Evolutionary conservation across 2,113 vertebrate genomes (phyloP), one percentile per base, ranked within the genome.

Genomic region (Panthera leo): DNA sequence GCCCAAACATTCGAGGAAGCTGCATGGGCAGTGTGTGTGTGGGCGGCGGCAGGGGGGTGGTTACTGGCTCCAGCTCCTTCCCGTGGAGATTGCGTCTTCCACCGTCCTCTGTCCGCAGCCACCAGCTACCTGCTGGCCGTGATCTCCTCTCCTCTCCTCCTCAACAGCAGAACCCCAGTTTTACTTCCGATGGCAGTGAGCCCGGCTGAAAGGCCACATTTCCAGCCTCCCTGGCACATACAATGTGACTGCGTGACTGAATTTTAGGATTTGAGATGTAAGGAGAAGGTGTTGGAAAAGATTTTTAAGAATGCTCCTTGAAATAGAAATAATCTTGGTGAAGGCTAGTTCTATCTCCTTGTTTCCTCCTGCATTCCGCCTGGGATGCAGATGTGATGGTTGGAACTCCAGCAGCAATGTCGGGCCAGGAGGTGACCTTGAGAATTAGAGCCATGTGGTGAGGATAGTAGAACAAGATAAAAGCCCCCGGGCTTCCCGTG

Each of bases 401-500:
- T 89, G 87, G 87, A 83, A 79, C 53, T 29, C 61, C n/a, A 75
- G 94, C 80, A 93, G 68, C 87, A 55, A n/a, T 67, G 15, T 31
- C 78, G 85, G 27, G 53, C 58, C 61, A 63, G 61, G 73, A 95
- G 36, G 42, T 94, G 55, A 95, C 79, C 68, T 95, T 95, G 92
- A 92, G 91, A 90, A 67, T n/a, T 36, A 48, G 39, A 88, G 76
- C 31, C 48, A 63, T 45, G 27, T 79, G 85, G 73, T 84, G 75
- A 89, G 73, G 61, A 42, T 21, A 86, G 67, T 45, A 85, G 31
- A 92, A n/a, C 16, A 78, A 90, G 68, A 29, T 42, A 71, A 58
- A 94, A 93, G 67, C 58, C 58, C 8, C 7, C 15, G 19, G 34
- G 67, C 48, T 94, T 78, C 80, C 87, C 48, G n/a, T 83, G 68